Evolutionary conservation across 2,797 vertebrate species (phyloP), one percentile per base, ranked within the genome.

Genomic region (Coreius guichenoti): DNA sequence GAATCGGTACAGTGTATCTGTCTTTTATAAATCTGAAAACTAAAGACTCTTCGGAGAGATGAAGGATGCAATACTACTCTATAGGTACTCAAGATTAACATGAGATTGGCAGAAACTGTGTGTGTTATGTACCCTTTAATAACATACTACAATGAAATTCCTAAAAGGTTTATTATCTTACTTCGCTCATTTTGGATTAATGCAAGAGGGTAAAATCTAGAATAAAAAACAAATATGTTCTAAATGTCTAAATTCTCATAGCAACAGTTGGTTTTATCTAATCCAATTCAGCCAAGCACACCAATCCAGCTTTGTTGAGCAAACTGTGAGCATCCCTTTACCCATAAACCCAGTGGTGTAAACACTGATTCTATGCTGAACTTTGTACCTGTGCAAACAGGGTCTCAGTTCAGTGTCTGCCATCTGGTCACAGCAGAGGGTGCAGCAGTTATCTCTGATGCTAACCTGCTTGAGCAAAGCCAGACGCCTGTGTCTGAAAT

Each of bases 391-490:
- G 90, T 99, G 98, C 94, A 97, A 97, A 91, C 98, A 99, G 0
- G 98, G 98, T 92, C 96, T 96, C 91, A 99, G 94, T 89, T 99
- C 98, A 4, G 98, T 99, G 95, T 99, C 98, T 84, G 98, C 98
- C 88, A 99, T 95, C 91, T 98, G 96, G 84, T 99, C 98, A 85
- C 98, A 99, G 91, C 98, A 99, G 89, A 99, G 95, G 0, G 97
- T 98, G 93, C 98, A 99, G 95, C 98, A 99, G 95, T 99, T 99
- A 92, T 99, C 98, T 90, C 97, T 93, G 93, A 99, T 99, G 91
- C 97, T 99, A 89, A 99, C 97, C 95, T 99, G 98, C 94, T 98
- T 99, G 91, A 99, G 89, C 92, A 99, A 94, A 89, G 98, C 98
- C 91, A 96, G 92, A 67, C 95, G 95, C 47, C 95, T 92, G 87